A percentile compares a stretch with the other conserved stretches of the same genome.
phyloP scores from a whole-genome alignment of 1,140 invertebrate genomes.

The Vanessa tameamea region DNA sequence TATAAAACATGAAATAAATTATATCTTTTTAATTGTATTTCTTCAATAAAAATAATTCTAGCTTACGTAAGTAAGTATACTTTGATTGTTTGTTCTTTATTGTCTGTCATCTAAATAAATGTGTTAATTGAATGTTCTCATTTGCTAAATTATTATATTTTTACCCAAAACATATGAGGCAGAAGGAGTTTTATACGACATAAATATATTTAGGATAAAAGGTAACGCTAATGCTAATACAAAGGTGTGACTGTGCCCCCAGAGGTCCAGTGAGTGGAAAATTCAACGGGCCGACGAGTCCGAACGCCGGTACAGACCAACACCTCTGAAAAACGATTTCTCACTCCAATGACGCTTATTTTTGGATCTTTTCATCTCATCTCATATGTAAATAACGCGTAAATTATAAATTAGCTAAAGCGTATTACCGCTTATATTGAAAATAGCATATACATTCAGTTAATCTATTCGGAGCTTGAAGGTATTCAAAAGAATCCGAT shows the following conservation, averaged over 20 bases:
- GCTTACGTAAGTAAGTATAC: no score
- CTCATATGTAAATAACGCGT: slow-evolving; percentile 70
- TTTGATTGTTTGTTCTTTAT: no score
- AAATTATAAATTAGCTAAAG: slow-evolving; percentile 39
- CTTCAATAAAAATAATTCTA: no score
- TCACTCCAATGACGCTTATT: slow-evolving; percentile 75
- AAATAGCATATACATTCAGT: not conserved
- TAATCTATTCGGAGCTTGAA: not conserved
- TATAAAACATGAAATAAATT: no score
- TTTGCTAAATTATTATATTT: not conserved
- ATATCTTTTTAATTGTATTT: no score
- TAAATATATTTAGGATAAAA: slow-evolving; percentile 65
- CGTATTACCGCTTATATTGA: not conserved
- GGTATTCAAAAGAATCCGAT: slow-evolving; percentile 26
- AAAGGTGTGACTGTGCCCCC: slow-evolving; percentile 59
- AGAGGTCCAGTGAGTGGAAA: slow-evolving; percentile 75
- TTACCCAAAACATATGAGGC: not conserved
- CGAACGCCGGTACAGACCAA: slow-evolving; percentile 72
- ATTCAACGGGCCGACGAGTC: slow-evolving; percentile 74
- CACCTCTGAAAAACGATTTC: slow-evolving; percentile 78
- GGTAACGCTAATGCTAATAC: slow-evolving; percentile 71
- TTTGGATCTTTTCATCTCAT: slow-evolving; percentile 77
- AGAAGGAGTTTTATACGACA: slow-evolving; percentile 30
- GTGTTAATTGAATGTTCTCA: not conserved
- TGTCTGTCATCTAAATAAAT: no score